Base-by-base conservation (phyloP, 1,140 invertebrate genomes). In the Cardiocondyla obscurior region DNA sequence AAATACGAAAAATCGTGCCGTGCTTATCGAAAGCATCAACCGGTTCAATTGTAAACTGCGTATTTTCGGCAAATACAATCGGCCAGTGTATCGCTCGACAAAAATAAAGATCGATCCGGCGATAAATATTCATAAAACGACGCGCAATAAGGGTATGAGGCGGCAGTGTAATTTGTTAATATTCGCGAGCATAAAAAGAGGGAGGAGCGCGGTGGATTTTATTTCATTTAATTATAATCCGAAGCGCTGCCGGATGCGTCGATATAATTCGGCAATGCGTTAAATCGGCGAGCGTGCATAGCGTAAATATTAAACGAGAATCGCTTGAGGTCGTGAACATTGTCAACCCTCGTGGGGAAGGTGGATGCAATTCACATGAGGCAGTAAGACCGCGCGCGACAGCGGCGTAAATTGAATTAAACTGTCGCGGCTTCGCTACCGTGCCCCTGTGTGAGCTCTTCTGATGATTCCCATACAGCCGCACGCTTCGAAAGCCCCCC, bases 391-490 rank as follows among this genome's bases (percentile, higher is more conserved):
- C 49, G 33, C 16, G 55, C 55, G 69, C 60, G 60, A 70, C 51
- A 70, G 39, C 39, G 25, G 30, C 55, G 81, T 83, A 86, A 87
- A 87, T 86, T 86, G 51, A 87, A 87, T 87, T 86, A 87, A 87
- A 83, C 42, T 46, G 58, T 67, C 84, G 60, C 53, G 44, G 60
- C 30, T 58, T 72, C 39, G 72, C 3, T 44, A 58, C 72, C 16
- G 57, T 12, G 30, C 16, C 14, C 22, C 6, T 39, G 22, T 39
- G 22, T 33, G 60, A 53, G 60, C 49, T 69, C 62, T 69, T 55
- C 74, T 55, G 46, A 87, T 82, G 84, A 83, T 86, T 87, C 81
- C 84, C 55, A 88, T 81, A 86, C 70, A 84, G 81, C 58, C 65
- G 44, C 65, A 44, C 57, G 53, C 72, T 82, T 77, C 70, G 58